Percentiles rank a stretch among this genome's conserved stretches.
phyloP scores from a whole-genome alignment of 2,113 vertebrate genomes.

The Mastomys natalensis region DNA sequence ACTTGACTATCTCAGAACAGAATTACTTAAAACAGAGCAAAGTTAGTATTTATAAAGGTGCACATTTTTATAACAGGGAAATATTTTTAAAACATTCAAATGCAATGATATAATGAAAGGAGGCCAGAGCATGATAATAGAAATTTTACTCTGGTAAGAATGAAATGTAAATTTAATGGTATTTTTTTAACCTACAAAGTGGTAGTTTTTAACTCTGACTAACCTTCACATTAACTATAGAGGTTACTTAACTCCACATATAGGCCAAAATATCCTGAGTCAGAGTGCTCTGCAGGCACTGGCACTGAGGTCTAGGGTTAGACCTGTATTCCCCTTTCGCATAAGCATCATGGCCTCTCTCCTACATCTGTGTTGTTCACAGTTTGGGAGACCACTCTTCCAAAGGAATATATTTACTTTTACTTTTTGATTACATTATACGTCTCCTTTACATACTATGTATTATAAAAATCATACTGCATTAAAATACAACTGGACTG shows the following conservation, averaged over 20 bases:
- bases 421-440: not conserved
- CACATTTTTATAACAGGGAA: not conserved
- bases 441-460: not conserved
- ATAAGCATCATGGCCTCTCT: not conserved
- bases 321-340: too few relatives aligned
- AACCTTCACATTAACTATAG: not conserved
- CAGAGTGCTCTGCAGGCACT: not conserved
- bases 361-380: not conserved
- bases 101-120: not conserved
- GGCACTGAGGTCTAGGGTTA: not conserved
- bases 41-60: conserved; percentile 11
- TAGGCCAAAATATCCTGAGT: not conserved
- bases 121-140: not conserved
- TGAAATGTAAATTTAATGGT: conserved; percentile 19
- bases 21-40: conserved; percentile 34
- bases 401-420: not conserved
- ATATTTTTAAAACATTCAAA: not conserved
- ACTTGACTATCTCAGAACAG: not conserved
- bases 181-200: conserved; percentile 8
- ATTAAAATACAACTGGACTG: not conserved
- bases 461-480: not conserved
- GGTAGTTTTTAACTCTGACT: not conserved
- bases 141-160: conserved; percentile 8
- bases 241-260: not conserved
- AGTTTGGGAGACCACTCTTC: not conserved